Conservation (phyloP, 2,113 vertebrate species). For the Oceanodroma tethys region DNA sequence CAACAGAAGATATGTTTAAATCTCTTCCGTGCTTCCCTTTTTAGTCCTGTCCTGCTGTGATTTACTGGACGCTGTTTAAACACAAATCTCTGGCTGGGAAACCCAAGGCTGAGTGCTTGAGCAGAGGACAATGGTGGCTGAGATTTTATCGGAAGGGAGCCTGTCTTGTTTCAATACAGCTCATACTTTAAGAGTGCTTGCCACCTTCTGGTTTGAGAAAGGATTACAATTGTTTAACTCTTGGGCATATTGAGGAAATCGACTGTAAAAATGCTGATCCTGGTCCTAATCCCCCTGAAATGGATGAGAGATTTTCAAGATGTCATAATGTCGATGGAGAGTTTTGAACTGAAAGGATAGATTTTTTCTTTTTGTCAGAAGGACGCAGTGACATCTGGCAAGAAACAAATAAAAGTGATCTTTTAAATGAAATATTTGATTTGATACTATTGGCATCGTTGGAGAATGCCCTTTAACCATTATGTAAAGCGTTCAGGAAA, state of each 20-base stretch:
- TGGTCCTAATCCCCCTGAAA: not conserved
- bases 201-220: conserved; percentile 54
- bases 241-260: not conserved
- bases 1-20: not conserved
- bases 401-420: not conserved
- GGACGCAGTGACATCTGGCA: not conserved
- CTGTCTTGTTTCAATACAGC: not conserved
- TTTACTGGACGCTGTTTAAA: not conserved
- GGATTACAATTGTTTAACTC: conserved; percentile 6
- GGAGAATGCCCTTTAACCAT: not conserved
- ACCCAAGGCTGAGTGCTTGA: not conserved
- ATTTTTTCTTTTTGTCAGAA: not conserved
- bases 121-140: not conserved
- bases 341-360: not conserved
- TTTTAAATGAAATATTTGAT: not conserved
- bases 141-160: not conserved
- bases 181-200: conserved; percentile 63
- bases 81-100: not conserved
- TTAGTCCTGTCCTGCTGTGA: not conserved
- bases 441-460: not conserved
- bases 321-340: not conserved
- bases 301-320: not conserved
- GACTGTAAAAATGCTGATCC: not conserved
- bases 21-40: not conserved
- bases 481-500: not conserved